Evolutionary conservation across 1,140 invertebrate species (phyloP), one percentile per base, ranked within the genome.

Genomic region (Maniola jurtina): DNA sequence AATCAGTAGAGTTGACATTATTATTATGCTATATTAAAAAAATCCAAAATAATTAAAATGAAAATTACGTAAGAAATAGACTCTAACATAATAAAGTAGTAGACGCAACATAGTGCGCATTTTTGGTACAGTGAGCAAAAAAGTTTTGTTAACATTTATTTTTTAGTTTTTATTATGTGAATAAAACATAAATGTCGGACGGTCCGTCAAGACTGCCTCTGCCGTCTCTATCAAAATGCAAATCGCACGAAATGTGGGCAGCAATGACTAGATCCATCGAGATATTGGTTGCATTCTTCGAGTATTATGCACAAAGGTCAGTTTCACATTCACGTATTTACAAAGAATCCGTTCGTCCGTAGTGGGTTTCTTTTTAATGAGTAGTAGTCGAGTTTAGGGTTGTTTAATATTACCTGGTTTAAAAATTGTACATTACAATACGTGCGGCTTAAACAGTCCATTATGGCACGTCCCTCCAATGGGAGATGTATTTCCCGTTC

Each of bases 271-370:
- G 94, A 81, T 95, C 94, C 57, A 92, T 95, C 83, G 94, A 95
- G 90, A 94, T 95, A 80, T 91, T 95, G 68, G 94, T 95, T 67
- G 95, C 94, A 63, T 95, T 95, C 92, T 95, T 95, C 92, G 95
- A 95, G 81, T 95, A 95, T 88, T 95, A 95, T 86, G 94, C 94
- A 66, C 92, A 94, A 78, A 95, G 95, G 95, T 95, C 13, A 55
- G 52, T 55, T 55, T 16, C 14, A 16, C 7, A 38, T 11, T n/a
- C 6, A 11, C 13, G 13, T 45, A 25, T 25, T 25, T 25, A 25
- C 25, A 25, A 25, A 25, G 25, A 25, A 25, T 2, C 25, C 25
- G 4, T 25, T 25, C 25, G 4, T 25, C 25, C 25, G 4, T 25
- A 4, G 25, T 25, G n/a, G n/a, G n/a, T 25, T 2, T 25, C 1